These are phyloP conservation scores for Morelia viridis DNA, from an alignment of 2,797 vertebrate genomes.

Conservation along the genomic window DNA sequence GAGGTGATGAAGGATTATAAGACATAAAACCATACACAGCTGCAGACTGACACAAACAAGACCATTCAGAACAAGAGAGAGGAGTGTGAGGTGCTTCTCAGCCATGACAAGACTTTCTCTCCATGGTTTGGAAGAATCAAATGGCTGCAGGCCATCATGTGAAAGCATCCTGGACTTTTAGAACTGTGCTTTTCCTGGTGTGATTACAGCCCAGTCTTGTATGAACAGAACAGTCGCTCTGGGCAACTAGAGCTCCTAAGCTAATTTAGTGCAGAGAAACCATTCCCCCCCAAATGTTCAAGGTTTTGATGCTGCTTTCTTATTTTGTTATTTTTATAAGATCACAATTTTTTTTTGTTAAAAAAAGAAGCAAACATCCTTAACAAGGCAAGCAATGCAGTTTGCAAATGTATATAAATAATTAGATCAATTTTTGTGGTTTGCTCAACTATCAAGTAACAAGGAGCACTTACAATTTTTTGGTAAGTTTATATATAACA, in stretches of 20 bases:
- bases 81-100: constrained; percentile 77
- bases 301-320: constrained; percentile 64
- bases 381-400: constrained; percentile 71
- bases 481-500: constrained; percentile 65
- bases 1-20: constrained; percentile 92
- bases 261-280: constrained; percentile 72
- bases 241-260: constrained; percentile 57
- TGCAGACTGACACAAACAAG: constrained; percentile 90
- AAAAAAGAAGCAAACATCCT: constrained; percentile 66
- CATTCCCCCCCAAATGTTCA: constrained; percentile 37
- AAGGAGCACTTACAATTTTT: constrained; percentile 64
- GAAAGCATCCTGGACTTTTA: constrained; percentile 60
- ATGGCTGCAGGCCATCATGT: constrained; percentile 69
- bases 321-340: constrained; percentile 56
- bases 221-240: constrained; percentile 60
- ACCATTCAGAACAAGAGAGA: constrained; percentile 87
- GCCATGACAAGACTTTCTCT: constrained; percentile 67
- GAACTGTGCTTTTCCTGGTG: constrained; percentile 49
- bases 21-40: constrained; percentile 93
- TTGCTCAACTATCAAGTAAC: constrained; percentile 70
- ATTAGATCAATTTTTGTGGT: constrained; percentile 66
- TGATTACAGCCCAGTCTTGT: constrained; percentile 67
- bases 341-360: constrained; percentile 58
- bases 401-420: constrained; percentile 60
- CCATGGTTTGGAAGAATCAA: constrained; percentile 57